Evolutionary conservation across 2,113 vertebrate species (phyloP), one percentile per base, ranked within the genome.

Genomic region (Campylomormyrus numenius): DNA sequence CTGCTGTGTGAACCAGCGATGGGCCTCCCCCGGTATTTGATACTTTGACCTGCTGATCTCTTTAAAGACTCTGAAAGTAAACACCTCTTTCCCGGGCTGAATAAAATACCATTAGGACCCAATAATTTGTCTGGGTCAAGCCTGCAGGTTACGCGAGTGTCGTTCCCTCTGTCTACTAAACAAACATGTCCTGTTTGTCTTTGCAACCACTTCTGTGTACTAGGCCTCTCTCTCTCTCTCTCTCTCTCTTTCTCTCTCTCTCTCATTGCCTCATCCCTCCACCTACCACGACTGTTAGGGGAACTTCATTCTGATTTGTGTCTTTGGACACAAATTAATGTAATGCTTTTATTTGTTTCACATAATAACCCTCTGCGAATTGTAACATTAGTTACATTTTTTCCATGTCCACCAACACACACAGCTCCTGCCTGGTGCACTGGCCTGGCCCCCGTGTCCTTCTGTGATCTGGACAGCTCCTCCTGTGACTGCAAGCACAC

Each of bases 31-130:
- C 90, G 77, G 4, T 91, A 74, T 27, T 92, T 52, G 91, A 89
- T 90, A 92, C 88, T 92, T 93, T 93, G 11, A 89, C 0, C 3
- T 88, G 8, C 5, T 92, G 90, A 17, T 92, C 53, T 91, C 58
- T 90, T 90, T 92, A 90, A 93, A 88, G 89, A 77, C 90, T 35
- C 27, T 48, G 89, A 91, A 93, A 91, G n/a, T 89, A 85, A 91
- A 62, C 89, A 66, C 77, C 24, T 6, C 24, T 31, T 91, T 90
- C 83, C 88, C 27, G 84, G 88, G 90, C 56, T 91, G 13, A 84
- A 88, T 93, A 31, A 92, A 8, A 13, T 90, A 91, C 90, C 90
- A 90, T 90, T 90, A 90, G 70, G 83, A 86, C 88, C 66, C 87
- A 90, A 89, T 91, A 90, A 89, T 91, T 90, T 88, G 89, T 90